Evolutionary conservation across 2,888 invertebrate genomes (phyloP).

Genomic region (Hydrotaea cyrtoneurina): DNA sequence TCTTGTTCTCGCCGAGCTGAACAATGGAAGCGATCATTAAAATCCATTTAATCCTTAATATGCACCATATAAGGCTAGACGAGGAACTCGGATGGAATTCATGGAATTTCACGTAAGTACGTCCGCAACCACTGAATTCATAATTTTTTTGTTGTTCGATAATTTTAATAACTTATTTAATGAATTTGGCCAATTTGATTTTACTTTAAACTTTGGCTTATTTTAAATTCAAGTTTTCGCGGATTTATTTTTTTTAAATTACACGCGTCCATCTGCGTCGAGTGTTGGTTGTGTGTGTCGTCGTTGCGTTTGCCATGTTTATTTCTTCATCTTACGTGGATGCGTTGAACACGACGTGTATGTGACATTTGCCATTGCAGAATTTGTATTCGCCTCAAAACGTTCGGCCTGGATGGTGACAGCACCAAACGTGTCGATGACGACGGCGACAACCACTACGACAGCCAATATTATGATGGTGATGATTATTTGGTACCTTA

Average conservation of each 20-base stretch:
- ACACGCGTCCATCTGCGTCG: not conserved
- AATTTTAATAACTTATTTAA: not conserved
- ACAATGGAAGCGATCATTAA: slow-evolving; percentile 35
- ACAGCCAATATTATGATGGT: slow-evolving; percentile 60
- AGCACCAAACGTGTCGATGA: slow-evolving; percentile 28
- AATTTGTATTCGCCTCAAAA: slow-evolving; percentile 26
- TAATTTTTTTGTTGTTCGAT: not conserved
- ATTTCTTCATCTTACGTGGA: not conserved
- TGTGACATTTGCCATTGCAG: slow-evolving; percentile 62
- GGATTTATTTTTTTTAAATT: not conserved
- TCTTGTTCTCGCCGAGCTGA: not conserved
- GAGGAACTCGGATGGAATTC: not conserved
- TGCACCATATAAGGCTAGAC: not conserved
- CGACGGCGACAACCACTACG: not conserved
- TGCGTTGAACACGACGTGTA: slow-evolving; percentile 39
- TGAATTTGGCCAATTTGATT: not conserved
- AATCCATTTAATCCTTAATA: slow-evolving; percentile 33
- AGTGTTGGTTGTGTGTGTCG: not conserved
- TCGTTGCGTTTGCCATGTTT: not conserved
- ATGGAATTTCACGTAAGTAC: not conserved
- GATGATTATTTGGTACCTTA: slow-evolving; percentile 54
- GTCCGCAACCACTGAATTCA: not conserved
- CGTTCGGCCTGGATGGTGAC: slow-evolving; percentile 43
- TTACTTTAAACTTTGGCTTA: not conserved
- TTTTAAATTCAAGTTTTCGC: not conserved